phyloP scores from a whole-genome alignment of 2,888 invertebrate species.

The Plemyria rubiginata region DNA sequence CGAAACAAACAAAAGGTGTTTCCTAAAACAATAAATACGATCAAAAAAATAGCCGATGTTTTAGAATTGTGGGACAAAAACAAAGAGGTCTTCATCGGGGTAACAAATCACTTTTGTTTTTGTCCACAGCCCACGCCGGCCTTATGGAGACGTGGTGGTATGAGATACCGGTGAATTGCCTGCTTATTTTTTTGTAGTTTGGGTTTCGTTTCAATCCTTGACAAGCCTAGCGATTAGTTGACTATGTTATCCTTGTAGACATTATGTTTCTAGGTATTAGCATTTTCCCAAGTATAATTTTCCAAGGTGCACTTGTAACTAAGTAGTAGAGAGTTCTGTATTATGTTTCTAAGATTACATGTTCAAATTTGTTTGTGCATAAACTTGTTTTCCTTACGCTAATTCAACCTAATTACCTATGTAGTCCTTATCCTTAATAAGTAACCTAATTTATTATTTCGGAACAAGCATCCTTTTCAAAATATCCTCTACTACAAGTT shows the following conservation, averaged over 20 bases:
- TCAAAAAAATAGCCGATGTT: conserved; percentile 39
- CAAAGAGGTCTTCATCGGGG: conserved; percentile 65
- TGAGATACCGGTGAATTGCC: not conserved
- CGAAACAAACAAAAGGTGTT: conserved; percentile 40
- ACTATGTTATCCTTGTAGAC: not conserved
- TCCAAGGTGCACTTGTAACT: not conserved
- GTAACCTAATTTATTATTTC: too few relatives aligned
- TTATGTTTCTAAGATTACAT: too few relatives aligned
- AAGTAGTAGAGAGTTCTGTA: too few relatives aligned
- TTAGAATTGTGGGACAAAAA: conserved; percentile 60
- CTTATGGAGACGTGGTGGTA: conserved; percentile 28
- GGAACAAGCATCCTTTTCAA: not conserved
- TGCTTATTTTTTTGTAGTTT: not conserved
- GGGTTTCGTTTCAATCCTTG: not conserved
- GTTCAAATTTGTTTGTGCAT: too few relatives aligned
- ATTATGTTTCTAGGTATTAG: not conserved
- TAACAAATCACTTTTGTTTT: conserved; percentile 75
- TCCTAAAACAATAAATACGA: conserved; percentile 45
- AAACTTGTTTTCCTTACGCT: too few relatives aligned
- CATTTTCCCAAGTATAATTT: not conserved
- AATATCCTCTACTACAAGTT: not conserved
- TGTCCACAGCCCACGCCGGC: conserved; percentile 37
- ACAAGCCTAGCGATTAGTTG: not conserved
- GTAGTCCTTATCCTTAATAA: too few relatives aligned
- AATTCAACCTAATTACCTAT: too few relatives aligned